These are phyloP conservation scores for Sphinx pinastri DNA, from an alignment of 2,888 invertebrate genomes.

Conservation along the genomic window DNA sequence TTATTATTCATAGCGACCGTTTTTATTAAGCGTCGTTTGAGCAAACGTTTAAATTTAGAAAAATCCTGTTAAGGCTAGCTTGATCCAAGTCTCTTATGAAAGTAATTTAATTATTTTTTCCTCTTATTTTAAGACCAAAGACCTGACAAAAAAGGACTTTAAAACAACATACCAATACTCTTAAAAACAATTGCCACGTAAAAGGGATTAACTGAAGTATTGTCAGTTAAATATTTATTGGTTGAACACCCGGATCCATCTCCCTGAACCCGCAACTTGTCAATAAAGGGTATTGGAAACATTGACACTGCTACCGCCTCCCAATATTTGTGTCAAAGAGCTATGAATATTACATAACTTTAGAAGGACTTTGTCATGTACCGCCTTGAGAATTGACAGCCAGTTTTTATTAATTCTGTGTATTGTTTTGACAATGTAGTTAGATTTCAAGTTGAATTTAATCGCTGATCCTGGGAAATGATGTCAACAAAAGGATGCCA, in stretches of 20 bases:
- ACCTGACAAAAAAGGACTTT: no score
- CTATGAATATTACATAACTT: constrained; percentile 52
- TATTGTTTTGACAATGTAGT: background rate
- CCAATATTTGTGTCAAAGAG: constrained; percentile 48
- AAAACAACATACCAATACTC: constrained; percentile 36
- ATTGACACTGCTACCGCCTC: constrained; percentile 45
- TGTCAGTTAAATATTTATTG: constrained; percentile 30
- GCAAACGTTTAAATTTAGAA: no score
- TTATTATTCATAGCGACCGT: no score
- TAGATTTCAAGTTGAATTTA: background rate
- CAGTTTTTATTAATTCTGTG: constrained; percentile 32
- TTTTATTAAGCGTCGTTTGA: no score
- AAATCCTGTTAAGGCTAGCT: no score
- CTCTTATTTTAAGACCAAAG: no score
- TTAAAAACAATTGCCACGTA: constrained; percentile 38
- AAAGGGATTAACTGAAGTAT: constrained; percentile 39
- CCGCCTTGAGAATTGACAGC: constrained; percentile 32
- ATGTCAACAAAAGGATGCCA: background rate
- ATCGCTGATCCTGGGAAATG: no score
- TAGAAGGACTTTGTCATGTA: constrained; percentile 32
- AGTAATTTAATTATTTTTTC: no score
- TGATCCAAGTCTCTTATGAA: no score
- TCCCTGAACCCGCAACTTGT: constrained; percentile 48
- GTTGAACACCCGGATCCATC: constrained; percentile 32
- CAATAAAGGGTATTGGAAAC: constrained; percentile 46